Conservation (phyloP, 2,113 vertebrate species). For the Lucifuga dentata region DNA sequence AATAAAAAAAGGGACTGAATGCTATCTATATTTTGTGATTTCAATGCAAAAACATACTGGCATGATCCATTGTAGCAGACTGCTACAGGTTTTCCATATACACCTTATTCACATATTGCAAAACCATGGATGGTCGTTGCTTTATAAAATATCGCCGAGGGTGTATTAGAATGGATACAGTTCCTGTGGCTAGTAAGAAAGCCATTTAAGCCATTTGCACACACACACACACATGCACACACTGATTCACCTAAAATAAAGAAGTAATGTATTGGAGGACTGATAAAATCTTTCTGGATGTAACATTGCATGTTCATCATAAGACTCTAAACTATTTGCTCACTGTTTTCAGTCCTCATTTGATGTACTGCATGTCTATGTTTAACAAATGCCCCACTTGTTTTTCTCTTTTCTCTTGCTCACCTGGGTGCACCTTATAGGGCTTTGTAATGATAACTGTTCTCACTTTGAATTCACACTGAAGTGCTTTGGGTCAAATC, state of each 20-base stretch:
- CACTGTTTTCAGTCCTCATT: conserved; percentile 39
- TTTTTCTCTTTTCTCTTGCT: conserved; percentile 45
- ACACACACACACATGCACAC: conserved; percentile 3
- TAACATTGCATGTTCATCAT: conserved; percentile 50
- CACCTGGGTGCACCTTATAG: conserved; percentile 59
- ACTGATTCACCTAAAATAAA: conserved; percentile 6
- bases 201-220: neutral
- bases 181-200: neutral
- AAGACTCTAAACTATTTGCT: conserved; percentile 64
- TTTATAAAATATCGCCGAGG: too few species aligned
- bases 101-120: too few species aligned
- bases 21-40: conserved; percentile 4
- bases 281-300: conserved; percentile 46
- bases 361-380: conserved; percentile 43
- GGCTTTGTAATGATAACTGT: conserved; percentile 72
- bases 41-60: neutral
- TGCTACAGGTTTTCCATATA: neutral
- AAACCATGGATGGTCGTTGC: too few species aligned
- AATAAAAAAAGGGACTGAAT: too few species aligned
- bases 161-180: neutral
- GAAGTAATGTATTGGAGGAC: neutral
- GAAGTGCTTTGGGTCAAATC: conserved; percentile 47
- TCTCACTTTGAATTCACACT: conserved; percentile 40
- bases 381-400: conserved; percentile 63
- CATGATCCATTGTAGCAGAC: neutral